These are phyloP conservation scores for Mesorhabditis spiculigera DNA, from an alignment of 2,888 invertebrate species.

Conservation along the genomic window DNA sequence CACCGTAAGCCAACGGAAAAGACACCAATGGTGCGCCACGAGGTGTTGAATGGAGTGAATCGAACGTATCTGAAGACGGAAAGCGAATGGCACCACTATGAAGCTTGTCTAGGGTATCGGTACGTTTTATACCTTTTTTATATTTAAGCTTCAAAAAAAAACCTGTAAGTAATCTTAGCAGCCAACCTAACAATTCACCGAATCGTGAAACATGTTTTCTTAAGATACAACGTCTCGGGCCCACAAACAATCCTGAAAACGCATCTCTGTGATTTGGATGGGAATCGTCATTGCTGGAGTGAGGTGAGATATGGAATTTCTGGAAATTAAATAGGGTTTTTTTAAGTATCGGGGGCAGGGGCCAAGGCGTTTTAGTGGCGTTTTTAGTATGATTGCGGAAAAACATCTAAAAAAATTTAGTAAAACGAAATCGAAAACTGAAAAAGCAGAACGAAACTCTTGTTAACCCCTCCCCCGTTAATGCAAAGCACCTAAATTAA, in stretches of 20 bases:
- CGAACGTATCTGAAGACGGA: slow-evolving; percentile 44
- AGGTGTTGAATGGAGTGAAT: slow-evolving; percentile 25
- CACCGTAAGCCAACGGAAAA: slow-evolving; percentile 27
- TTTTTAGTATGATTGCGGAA: no score
- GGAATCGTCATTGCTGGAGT: slow-evolving; percentile 34
- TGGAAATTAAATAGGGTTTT: no score
- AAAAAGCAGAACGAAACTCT: no score
- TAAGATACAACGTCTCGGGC: slow-evolving; percentile 46
- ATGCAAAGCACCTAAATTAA: no score
- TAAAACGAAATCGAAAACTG: no score
- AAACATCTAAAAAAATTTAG: no score
- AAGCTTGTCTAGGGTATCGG: slow-evolving; percentile 49
- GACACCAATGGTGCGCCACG: slow-evolving; percentile 32
- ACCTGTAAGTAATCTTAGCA: background rate
- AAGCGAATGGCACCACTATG: slow-evolving; percentile 46
- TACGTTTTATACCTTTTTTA: slow-evolving; percentile 17
- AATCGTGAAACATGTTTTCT: background rate
- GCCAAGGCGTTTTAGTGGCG: no score
- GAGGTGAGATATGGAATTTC: slow-evolving; percentile 23
- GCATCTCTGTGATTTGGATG: slow-evolving; percentile 44
- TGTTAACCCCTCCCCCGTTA: no score
- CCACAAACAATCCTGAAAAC: slow-evolving; percentile 39
- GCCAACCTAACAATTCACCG: no score
- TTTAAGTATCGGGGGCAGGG: no score
- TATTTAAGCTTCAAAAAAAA: background rate